A percentile compares a stretch with the other conserved stretches of the same genome.
Evolutionary conservation across 2,113 vertebrate species (phyloP).

Genomic region (Eulemur rufifrons): DNA sequence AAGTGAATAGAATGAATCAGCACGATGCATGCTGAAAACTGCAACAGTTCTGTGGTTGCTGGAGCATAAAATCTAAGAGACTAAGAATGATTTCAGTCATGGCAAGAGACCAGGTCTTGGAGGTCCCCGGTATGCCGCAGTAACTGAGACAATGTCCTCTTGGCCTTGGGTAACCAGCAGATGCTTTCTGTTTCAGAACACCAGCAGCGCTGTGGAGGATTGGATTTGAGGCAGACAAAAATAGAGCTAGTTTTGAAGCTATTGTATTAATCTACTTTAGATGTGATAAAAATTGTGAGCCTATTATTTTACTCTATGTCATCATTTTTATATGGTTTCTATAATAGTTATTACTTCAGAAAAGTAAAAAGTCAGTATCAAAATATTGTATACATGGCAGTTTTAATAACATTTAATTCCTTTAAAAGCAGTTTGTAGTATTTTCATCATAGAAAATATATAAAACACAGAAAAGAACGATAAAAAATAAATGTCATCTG

Average conservation of each 20-base stretch:
- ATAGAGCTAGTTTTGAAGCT: background rate
- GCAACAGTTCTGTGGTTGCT: background rate
- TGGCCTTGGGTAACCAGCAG: background rate
- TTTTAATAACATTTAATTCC: slow-evolving; percentile 39
- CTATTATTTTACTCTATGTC: background rate
- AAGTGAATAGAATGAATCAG: background rate
- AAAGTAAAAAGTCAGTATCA: slow-evolving; percentile 25
- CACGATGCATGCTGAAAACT: background rate
- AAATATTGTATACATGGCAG: background rate
- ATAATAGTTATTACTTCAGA: slow-evolving; percentile 19
- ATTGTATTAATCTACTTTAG: background rate
- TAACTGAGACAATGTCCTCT: background rate
- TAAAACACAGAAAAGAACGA: background rate
- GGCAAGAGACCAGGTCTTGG: background rate
- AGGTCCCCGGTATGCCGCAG: rapidly evolving
- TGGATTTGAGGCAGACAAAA: background rate
- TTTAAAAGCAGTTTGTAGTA: slow-evolving; percentile 7
- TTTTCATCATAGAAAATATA: slow-evolving; percentile 19
- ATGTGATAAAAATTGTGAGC: background rate
- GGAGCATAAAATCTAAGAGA: background rate
- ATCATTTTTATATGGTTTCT: background rate
- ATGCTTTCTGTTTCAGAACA: background rate
- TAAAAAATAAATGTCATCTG: slow-evolving; percentile 6
- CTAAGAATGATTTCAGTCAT: background rate
- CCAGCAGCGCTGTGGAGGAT: background rate